phyloP scores from a whole-genome alignment of 2,888 invertebrate species.

The Stenichneumon culpator region DNA sequence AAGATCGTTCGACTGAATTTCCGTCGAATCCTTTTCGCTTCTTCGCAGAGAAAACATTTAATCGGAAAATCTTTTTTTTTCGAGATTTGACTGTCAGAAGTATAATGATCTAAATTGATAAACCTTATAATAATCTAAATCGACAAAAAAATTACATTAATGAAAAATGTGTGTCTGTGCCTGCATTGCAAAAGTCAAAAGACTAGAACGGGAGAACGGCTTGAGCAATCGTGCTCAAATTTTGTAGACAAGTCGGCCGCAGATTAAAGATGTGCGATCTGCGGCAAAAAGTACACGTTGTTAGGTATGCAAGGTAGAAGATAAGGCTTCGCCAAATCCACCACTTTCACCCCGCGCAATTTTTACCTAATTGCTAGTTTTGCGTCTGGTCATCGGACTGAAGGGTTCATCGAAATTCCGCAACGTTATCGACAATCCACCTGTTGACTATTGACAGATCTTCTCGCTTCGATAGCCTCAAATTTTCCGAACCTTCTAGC shows the following conservation, averaged over 20 bases:
- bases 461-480: slow-evolving; percentile 25
- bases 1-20: too few relatives aligned
- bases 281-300: not conserved
- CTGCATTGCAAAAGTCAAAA: not conserved
- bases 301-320: not conserved
- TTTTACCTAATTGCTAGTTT: not conserved
- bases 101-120: too few relatives aligned
- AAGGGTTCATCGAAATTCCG: slow-evolving; percentile 28
- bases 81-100: too few relatives aligned
- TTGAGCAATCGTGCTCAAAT: not conserved
- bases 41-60: too few relatives aligned
- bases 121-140: too few relatives aligned
- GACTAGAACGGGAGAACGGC: not conserved
- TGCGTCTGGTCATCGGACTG: slow-evolving; percentile 46
- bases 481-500: slow-evolving; percentile 15
- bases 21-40: too few relatives aligned
- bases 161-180: not conserved
- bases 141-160: not conserved
- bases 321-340: too few relatives aligned
- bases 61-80: not conserved
- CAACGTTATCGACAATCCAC: slow-evolving; percentile 59
- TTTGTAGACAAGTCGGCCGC: not conserved
- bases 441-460: slow-evolving; percentile 69
- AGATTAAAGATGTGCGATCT: not conserved
- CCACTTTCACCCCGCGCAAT: not conserved